Percentiles rank a stretch among this genome's conserved stretches.
Evolutionary conservation across 1,140 invertebrate species (phyloP).

Genomic region (Panagrolaimus sp.): DNA sequence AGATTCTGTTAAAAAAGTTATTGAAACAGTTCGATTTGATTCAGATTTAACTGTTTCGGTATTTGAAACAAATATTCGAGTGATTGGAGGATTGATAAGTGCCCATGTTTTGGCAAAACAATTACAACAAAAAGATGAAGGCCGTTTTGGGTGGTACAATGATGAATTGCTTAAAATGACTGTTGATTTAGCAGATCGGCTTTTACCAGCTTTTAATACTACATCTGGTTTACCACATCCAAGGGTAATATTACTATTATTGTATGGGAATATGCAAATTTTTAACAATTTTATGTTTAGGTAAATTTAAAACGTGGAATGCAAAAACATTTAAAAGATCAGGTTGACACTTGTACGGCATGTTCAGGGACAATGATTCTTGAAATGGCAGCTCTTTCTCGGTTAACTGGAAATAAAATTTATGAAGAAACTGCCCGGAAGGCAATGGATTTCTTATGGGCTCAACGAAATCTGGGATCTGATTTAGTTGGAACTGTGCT

Average conservation of each 20-base stretch:
- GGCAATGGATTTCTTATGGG: slow-evolving; percentile 94
- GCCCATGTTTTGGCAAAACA: slow-evolving; percentile 80
- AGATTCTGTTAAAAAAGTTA: slow-evolving; percentile 76
- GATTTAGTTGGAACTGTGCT: slow-evolving; percentile 88
- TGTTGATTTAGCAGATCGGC: slow-evolving; percentile 80
- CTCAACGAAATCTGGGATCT: slow-evolving; percentile 77
- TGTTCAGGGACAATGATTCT: slow-evolving; percentile 97
- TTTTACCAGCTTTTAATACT: slow-evolving; percentile 93
- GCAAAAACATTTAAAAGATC: slow-evolving; percentile 71
- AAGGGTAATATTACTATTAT: slow-evolving; percentile 66
- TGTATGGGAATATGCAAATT: neutral
- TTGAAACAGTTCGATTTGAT: slow-evolving; percentile 76
- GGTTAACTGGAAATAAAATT: slow-evolving; percentile 81
- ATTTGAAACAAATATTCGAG: slow-evolving; percentile 95
- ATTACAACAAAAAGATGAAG: slow-evolving; percentile 70
- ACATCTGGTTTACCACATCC: slow-evolving; percentile 93
- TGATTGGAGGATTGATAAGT: slow-evolving; percentile 74
- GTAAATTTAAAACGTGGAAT: slow-evolving; percentile 83
- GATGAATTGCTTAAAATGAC: slow-evolving; percentile 82
- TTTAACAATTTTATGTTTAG: slow-evolving; percentile 63
- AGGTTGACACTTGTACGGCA: slow-evolving; percentile 81
- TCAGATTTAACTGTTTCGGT: slow-evolving; percentile 90
- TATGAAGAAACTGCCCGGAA: slow-evolving; percentile 89
- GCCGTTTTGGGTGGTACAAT: slow-evolving; percentile 80
- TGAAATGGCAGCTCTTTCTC: slow-evolving; percentile 88